A percentile compares a stretch with the other conserved stretches of the same genome.
phyloP scores from a whole-genome alignment of 2,888 invertebrate species.

The Xylota sylvarum region DNA sequence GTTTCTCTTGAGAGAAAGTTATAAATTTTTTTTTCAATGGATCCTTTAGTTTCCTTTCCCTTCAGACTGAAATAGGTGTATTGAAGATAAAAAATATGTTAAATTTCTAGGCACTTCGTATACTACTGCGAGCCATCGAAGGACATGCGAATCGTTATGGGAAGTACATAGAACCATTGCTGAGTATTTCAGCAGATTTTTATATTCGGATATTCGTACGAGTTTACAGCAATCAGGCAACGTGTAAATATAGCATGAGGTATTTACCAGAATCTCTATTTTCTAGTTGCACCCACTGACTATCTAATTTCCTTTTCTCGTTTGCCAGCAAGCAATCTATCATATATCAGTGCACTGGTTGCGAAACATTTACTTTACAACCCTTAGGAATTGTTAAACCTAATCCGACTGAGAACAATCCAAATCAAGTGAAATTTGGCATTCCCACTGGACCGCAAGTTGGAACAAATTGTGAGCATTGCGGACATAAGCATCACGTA shows the following conservation, averaged over 20 bases:
- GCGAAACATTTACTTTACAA: slow-evolving; percentile 92
- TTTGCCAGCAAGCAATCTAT: slow-evolving; percentile 91
- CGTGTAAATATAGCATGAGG: slow-evolving; percentile 95
- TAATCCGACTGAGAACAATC: slow-evolving; percentile 87
- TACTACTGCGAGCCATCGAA: slow-evolving; percentile 95
- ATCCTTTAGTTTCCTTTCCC: too few relatives aligned
- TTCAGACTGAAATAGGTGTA: too few relatives aligned
- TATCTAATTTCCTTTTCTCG: not conserved
- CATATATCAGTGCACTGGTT: slow-evolving; percentile 96
- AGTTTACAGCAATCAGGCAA: slow-evolving; percentile 91
- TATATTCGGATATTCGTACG: slow-evolving; percentile 97
- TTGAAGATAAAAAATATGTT: too few relatives aligned
- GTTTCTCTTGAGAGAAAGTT: too few relatives aligned
- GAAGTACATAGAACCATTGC: slow-evolving; percentile 94
- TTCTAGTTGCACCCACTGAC: not conserved
- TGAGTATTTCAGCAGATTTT: slow-evolving; percentile 98
- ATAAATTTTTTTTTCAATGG: too few relatives aligned
- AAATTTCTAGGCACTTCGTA: slow-evolving; percentile 92
- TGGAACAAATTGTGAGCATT: slow-evolving; percentile 89
- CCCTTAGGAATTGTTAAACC: slow-evolving; percentile 89
- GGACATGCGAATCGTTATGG: slow-evolving; percentile 97
- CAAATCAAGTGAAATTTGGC: slow-evolving; percentile 87
- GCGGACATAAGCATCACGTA: slow-evolving; percentile 91
- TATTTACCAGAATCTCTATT: slow-evolving; percentile 80
- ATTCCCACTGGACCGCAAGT: slow-evolving; percentile 90